Conservation (phyloP, 1,140 invertebrate species). For the Danaus plexippus region DNA sequence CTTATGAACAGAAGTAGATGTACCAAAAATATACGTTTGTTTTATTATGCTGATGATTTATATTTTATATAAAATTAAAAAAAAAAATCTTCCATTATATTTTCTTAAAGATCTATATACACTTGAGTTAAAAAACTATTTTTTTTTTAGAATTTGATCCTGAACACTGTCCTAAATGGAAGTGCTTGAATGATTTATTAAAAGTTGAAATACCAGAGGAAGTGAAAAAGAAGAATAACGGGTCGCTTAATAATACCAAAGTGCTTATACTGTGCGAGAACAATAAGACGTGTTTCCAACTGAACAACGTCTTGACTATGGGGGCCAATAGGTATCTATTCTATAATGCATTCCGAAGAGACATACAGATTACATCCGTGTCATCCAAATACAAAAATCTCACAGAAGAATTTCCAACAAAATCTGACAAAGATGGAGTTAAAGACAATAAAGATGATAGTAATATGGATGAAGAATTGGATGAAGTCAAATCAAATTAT, state of each 20-base stretch:
- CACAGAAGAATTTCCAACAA: slow-evolving; percentile 34
- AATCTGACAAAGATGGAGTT: slow-evolving; percentile 23
- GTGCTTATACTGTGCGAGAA: slow-evolving; percentile 90
- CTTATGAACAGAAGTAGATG: too few relatives aligned
- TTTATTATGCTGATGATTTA: too few relatives aligned
- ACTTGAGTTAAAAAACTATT: neutral
- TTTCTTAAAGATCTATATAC: too few relatives aligned
- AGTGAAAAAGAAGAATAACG: slow-evolving; percentile 68
- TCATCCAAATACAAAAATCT: slow-evolving; percentile 65
- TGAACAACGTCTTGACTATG: slow-evolving; percentile 81
- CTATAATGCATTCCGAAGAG: slow-evolving; percentile 72
- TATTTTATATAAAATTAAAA: too few relatives aligned
- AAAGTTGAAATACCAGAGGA: slow-evolving; percentile 82
- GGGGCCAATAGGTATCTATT: slow-evolving; percentile 77
- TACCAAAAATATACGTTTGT: too few relatives aligned
- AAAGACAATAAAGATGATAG: slow-evolving; percentile 42
- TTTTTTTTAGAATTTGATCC: slow-evolving; percentile 79
- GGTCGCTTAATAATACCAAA: slow-evolving; percentile 72
- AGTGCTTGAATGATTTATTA: slow-evolving; percentile 84
- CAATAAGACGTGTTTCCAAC: slow-evolving; percentile 84
- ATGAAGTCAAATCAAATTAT: slow-evolving; percentile 75
- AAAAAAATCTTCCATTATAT: too few relatives aligned
- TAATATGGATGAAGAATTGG: slow-evolving; percentile 40
- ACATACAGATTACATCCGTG: slow-evolving; percentile 71
- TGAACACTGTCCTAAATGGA: slow-evolving; percentile 93